Conservation (phyloP, 92 coral and sea anemone genomes). For the Phymanthus crucifer region DNA sequence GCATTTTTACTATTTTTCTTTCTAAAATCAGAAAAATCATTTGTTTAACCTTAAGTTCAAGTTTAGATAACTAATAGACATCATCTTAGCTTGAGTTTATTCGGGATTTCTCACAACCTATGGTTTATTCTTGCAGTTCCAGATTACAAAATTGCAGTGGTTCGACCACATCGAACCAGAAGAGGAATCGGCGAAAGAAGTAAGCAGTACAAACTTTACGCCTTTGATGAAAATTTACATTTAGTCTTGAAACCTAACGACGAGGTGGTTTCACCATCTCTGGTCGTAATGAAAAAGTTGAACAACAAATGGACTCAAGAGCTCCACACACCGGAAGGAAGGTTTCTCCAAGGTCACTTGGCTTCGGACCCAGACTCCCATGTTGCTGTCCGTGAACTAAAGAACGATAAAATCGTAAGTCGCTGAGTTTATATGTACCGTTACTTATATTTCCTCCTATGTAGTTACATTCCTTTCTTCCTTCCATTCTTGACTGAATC, state of each 20-base stretch:
- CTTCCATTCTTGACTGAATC: neutral
- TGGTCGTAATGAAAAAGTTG: conserved; percentile 23
- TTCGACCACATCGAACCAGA: conserved; percentile 43
- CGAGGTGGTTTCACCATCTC: conserved; percentile 44
- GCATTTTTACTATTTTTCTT: too few species aligned
- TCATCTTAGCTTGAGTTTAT: neutral
- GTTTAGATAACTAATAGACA: neutral
- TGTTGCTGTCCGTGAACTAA: conserved; percentile 71
- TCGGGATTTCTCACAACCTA: neutral
- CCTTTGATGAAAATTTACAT: conserved; percentile 56
- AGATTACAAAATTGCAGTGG: conserved; percentile 53
- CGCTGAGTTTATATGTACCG: too few species aligned
- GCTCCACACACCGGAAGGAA: conserved; percentile 48
- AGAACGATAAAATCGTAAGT: conserved; percentile 53
- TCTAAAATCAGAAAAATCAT: too few species aligned
- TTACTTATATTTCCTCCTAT: neutral
- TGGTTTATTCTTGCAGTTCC: conserved; percentile 50
- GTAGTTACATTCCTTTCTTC: neutral
- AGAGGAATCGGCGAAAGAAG: conserved; percentile 25
- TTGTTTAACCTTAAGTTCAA: too few species aligned
- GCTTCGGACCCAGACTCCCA: conserved; percentile 57
- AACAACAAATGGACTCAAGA: conserved; percentile 41
- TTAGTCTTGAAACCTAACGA: conserved; percentile 50
- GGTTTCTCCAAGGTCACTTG: conserved; percentile 69
- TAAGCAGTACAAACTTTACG: conserved; percentile 33